phyloP scores from a whole-genome alignment of 2,888 invertebrate species.

The Epirrita christyi region DNA sequence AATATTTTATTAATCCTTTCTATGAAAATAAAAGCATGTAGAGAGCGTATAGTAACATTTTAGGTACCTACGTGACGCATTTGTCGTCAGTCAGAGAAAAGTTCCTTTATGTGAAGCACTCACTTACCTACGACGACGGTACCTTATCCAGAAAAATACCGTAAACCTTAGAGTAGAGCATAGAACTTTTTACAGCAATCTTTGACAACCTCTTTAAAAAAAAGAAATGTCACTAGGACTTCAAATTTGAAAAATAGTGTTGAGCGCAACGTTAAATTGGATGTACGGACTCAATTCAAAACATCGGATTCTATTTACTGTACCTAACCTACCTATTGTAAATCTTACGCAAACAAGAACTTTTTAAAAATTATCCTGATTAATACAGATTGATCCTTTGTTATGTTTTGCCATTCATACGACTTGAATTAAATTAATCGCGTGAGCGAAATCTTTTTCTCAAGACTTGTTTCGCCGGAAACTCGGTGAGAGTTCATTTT shows the following conservation, averaged over 20 bases:
- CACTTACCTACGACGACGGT: no score
- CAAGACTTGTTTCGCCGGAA: constrained; percentile 69
- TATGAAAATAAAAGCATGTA: no score
- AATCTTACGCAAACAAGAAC: neutral
- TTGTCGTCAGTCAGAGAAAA: no score
- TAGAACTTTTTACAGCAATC: no score
- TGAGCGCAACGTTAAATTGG: neutral
- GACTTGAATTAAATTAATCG: constrained; percentile 50
- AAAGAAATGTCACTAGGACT: constrained; percentile 12
- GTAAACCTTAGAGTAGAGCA: no score
- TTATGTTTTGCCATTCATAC: constrained; percentile 30
- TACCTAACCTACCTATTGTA: no score
- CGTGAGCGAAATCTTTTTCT: constrained; percentile 60
- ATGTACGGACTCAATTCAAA: neutral
- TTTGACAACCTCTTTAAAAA: neutral
- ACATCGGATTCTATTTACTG: neutral
- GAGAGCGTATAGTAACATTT: no score
- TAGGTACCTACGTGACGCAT: no score
- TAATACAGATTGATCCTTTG: constrained; percentile 29
- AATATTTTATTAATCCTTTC: no score
- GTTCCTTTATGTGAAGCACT: no score
- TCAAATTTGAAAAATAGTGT: constrained; percentile 39
- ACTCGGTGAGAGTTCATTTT: constrained; percentile 70
- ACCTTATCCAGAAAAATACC: no score
- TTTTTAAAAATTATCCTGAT: neutral